Evolutionary conservation across 1,140 invertebrate genomes (phyloP).

Genomic region (Euborellia annulipes): DNA sequence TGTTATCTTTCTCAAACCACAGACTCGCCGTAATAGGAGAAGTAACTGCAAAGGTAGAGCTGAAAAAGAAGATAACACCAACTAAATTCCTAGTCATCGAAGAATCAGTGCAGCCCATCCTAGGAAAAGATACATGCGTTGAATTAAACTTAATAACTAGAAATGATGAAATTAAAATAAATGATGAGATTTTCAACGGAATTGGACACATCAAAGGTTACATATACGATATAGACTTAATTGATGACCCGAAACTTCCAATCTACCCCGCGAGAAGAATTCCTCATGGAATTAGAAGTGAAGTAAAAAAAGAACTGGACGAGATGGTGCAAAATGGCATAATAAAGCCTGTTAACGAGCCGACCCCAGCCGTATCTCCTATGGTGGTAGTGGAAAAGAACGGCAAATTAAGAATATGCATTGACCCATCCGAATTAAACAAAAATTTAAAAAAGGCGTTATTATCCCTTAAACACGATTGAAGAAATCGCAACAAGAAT

Average conservation of each 20-base stretch:
- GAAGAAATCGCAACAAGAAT: conserved; percentile 8
- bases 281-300: conserved; percentile 5
- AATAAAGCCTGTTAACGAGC: conserved; percentile 6
- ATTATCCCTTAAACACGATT: conserved; percentile 6
- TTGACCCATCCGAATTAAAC: conserved; percentile 5
- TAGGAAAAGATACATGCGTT: no score
- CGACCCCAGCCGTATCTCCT: conserved; percentile 8
- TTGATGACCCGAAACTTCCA: conserved; percentile 4
- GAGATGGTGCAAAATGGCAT: conserved; percentile 3
- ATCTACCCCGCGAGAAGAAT: conserved; percentile 4
- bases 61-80: background rate
- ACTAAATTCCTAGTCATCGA: background rate
- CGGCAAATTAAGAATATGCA: conserved; percentile 7
- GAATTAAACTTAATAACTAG: background rate
- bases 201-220: conserved; percentile 7
- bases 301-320: conserved; percentile 10
- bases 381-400: conserved; percentile 7
- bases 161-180: background rate
- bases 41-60: background rate
- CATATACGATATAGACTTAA: conserved; percentile 7
- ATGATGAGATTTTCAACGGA: background rate
- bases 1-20: background rate
- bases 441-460: conserved; percentile 7
- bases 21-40: background rate
- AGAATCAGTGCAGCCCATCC: no score